Evolutionary conservation across 2,888 invertebrate genomes (phyloP).

Genomic region (Physocephala rufipes): DNA sequence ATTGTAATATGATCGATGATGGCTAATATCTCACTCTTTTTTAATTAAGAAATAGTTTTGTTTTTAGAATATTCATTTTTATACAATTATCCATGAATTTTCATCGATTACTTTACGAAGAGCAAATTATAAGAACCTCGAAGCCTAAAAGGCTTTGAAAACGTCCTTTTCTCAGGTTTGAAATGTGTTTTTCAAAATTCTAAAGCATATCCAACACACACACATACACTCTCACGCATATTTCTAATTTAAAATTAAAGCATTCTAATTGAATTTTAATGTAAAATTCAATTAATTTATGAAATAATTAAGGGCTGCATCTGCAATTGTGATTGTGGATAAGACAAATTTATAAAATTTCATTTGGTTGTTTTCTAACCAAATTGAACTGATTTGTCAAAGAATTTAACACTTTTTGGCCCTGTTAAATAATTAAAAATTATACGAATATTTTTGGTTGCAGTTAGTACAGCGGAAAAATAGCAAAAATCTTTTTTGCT

Average conservation of each 20-base stretch:
- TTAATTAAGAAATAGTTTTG: slow-evolving; percentile 41
- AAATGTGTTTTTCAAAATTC: background rate
- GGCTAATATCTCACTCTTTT: too few species aligned
- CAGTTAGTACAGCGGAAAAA: background rate
- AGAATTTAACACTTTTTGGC: background rate
- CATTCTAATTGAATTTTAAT: slow-evolving; percentile 3
- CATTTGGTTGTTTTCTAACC: background rate
- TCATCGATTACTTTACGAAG: too few species aligned
- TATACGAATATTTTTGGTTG: background rate
- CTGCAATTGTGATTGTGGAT: background rate
- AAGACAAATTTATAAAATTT: background rate
- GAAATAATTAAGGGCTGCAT: slow-evolving; percentile 30
- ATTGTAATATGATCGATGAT: too few species aligned
- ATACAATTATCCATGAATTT: too few species aligned
- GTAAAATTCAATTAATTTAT: slow-evolving; percentile 25
- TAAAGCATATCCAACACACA: too few species aligned
- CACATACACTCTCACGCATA: too few species aligned
- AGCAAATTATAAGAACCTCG: too few species aligned
- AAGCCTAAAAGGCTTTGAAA: too few species aligned
- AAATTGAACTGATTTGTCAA: too few species aligned
- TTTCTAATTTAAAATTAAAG: too few species aligned
- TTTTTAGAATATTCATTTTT: slow-evolving; percentile 31
- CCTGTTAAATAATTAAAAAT: background rate
- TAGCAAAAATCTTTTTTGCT: background rate
- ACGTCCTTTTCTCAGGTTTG: background rate